Evolutionary conservation across 2,888 invertebrate genomes (phyloP), one percentile per base, ranked within the genome.

Genomic region (Rotaria magnacalcarata): DNA sequence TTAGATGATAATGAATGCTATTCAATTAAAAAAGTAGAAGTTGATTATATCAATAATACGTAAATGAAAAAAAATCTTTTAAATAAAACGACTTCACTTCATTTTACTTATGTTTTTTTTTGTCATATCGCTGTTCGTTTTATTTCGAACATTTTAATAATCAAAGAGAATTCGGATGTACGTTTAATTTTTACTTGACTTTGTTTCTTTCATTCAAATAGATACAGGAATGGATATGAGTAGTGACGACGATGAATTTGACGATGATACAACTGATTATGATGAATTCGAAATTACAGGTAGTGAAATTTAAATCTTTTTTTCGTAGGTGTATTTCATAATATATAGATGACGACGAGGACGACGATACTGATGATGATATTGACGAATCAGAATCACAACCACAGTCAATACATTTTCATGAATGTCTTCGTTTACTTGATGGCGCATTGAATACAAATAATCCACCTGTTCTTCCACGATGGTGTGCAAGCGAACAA

Each of bases 361-460:
- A 67, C 14, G 67, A 67, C 2, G 67, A 67, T 50, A 50, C 10
- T 11, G 67, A 67, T 19, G 67, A 67, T 7, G 67, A 67, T n/a
- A n/a, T 14, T 2, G 67, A 67, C 6, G 34, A 19, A 19, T 34
- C 7, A 67, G 19, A 34, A 41, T 11, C 27, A 41, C 34, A 67
- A 67, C 34, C 27, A 41, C 67, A 67, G 34, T 34, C 67, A 34
- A 34, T 34, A 10, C 67, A 34, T 67, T 67, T 67, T 41, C 67
- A 34, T 67, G 67, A 67, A 67, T 67, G 67, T 67, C 67, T 67
- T 34, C 67, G 67, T 34, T 34, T 67, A 34, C 67, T 67, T 67
- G 67, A 67, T 14, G 16, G 14, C 19, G 67, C 67, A 67, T 67
- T 67, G 34, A 34, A 14, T 19, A 2, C 34, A 19, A 67, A 1